phyloP scores from a whole-genome alignment of 2,113 vertebrate genomes.

The Amazona vittata region DNA sequence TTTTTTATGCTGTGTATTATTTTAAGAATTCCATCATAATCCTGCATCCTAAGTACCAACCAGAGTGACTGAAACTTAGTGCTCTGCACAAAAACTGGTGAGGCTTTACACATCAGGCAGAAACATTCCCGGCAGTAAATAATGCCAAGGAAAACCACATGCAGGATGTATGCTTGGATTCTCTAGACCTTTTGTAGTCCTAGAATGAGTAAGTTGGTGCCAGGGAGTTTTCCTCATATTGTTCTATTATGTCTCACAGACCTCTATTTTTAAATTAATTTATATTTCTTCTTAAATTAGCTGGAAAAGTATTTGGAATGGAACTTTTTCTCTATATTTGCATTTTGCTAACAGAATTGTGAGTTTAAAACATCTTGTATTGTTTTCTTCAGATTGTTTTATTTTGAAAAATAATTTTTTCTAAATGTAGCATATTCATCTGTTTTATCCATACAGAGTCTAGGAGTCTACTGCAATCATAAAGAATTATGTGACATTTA shows the following conservation, averaged over 20 bases:
- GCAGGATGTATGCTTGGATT: background rate
- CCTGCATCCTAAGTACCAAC: background rate
- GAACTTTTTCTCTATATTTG: background rate
- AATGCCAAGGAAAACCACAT: background rate
- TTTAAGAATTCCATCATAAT: background rate
- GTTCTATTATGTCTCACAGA: background rate
- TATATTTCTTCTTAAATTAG: background rate
- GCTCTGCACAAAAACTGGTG: background rate
- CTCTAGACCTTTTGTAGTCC: background rate
- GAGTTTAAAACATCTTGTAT: background rate
- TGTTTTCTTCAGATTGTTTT: background rate
- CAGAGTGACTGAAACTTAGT: background rate
- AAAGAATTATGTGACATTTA: too few relatives aligned
- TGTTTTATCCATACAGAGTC: too few relatives aligned
- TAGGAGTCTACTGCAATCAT: too few relatives aligned
- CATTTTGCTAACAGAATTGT: background rate
- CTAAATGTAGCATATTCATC: too few relatives aligned
- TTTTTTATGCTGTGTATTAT: background rate
- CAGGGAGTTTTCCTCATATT: constrained; percentile 3
- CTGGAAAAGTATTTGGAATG: background rate
- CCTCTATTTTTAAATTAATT: background rate
- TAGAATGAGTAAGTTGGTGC: background rate
- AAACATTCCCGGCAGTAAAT: background rate
- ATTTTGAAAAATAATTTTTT: background rate
- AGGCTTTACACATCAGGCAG: background rate